phyloP scores from a whole-genome alignment of 1,140 invertebrate genomes.

The Ceratosolen fusciceps region DNA sequence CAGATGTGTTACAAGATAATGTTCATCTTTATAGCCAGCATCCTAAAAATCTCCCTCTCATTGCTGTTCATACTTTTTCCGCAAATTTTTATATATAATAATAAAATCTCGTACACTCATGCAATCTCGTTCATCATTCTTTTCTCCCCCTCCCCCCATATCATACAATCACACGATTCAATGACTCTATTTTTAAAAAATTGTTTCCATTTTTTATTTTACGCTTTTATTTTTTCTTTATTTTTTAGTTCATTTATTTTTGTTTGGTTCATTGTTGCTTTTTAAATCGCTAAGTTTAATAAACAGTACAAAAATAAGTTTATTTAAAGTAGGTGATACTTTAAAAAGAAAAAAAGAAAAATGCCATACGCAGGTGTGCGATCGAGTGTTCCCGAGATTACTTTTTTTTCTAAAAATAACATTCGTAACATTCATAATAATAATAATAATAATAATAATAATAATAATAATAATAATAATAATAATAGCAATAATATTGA shows the following conservation, averaged over 20 bases:
- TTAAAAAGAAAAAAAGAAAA: slow-evolving; percentile 10
- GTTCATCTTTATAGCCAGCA: slow-evolving; percentile 50
- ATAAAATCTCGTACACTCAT: slow-evolving; percentile 37
- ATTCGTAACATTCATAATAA: slow-evolving; percentile 19
- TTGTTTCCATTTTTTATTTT: slow-evolving; percentile 32
- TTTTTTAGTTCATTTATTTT: slow-evolving; percentile 12
- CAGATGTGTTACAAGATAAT: slow-evolving; percentile 60
- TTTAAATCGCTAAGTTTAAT: slow-evolving; percentile 28
- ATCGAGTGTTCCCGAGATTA: slow-evolving; percentile 28
- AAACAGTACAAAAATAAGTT: slow-evolving; percentile 44
- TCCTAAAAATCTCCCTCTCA: slow-evolving; percentile 49
- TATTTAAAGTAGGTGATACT: slow-evolving; percentile 19
- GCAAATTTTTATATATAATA: slow-evolving; percentile 37
- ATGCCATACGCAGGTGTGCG: neutral
- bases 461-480: slow-evolving; percentile 27
- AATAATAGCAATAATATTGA: slow-evolving; percentile 19
- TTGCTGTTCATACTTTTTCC: slow-evolving; percentile 44
- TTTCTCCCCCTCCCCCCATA: neutral
- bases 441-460: slow-evolving; percentile 14
- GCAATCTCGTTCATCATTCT: slow-evolving; percentile 36
- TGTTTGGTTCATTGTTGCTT: slow-evolving; percentile 5
- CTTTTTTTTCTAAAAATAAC: slow-evolving; percentile 20
- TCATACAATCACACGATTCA: slow-evolving; percentile 29
- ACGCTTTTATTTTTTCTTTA: slow-evolving; percentile 17
- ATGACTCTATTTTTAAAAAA: slow-evolving; percentile 30